These are phyloP conservation scores for Megalopta genalis DNA, from an alignment of 1,140 invertebrate species.

Conservation along the genomic window DNA sequence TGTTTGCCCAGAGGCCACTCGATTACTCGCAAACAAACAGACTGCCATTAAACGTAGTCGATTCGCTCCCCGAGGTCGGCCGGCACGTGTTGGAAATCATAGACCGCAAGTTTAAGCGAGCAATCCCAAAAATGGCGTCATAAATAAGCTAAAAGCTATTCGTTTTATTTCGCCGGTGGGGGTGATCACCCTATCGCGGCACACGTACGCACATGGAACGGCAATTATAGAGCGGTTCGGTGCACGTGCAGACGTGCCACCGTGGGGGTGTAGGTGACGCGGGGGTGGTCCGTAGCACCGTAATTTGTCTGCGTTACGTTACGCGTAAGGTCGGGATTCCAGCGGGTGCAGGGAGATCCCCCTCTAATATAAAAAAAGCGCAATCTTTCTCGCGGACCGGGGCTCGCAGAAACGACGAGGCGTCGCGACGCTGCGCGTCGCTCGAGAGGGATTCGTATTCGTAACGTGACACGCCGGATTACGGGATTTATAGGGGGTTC, in stretches of 20 bases:
- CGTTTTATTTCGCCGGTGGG: constrained; percentile 10
- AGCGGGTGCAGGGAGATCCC: constrained; percentile 23
- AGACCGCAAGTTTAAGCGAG: constrained; percentile 22
- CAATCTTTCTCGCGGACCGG: constrained; percentile 52
- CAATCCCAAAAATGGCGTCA: constrained; percentile 41
- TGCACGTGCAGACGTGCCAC: too few species aligned
- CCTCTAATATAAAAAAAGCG: constrained; percentile 58
- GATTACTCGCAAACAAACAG: background rate
- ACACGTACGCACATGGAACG: constrained; percentile 11
- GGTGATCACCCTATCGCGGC: constrained; percentile 18
- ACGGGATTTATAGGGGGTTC: constrained; percentile 59
- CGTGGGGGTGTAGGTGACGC: background rate
- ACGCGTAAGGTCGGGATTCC: constrained; percentile 58
- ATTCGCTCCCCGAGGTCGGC: background rate
- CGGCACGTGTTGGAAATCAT: constrained; percentile 9
- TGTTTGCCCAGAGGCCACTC: background rate
- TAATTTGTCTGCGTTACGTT: constrained; percentile 69
- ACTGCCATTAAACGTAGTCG: background rate
- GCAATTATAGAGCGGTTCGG: constrained; percentile 30
- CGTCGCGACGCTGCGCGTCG: constrained; percentile 20
- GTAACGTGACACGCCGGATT: constrained; percentile 63
- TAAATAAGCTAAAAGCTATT: constrained; percentile 43
- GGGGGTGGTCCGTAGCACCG: constrained; percentile 41
- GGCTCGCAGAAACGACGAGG: background rate
- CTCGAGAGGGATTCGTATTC: constrained; percentile 52